Base-by-base conservation (phyloP, 2,888 invertebrate genomes). In the Orchesella flavescens region DNA sequence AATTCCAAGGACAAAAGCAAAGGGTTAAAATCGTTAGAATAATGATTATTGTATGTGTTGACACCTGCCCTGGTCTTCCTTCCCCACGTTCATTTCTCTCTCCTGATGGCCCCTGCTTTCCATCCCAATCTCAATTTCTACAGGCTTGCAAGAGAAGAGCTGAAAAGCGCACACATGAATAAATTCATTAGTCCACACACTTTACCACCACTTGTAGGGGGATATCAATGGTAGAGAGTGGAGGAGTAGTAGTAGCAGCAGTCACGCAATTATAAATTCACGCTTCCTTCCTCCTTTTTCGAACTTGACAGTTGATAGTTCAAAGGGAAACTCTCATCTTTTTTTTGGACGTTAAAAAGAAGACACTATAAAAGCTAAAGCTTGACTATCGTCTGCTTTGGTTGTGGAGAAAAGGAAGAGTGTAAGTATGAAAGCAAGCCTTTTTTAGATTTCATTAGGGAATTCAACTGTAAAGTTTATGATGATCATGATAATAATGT, bases 231-330 rank as follows among this genome's bases (percentile, higher is more conserved):
- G 34, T 34, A 34, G 2, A 34, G n/a, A n/a, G n/a, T n/a, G n/a
- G 34, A 2, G 66, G 12, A 9, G 71, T 57, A 71, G 55, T 57
- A 34, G 19, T 55, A 57, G 17, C n/a, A 71, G 34, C 59, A 59
- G 23, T 68, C 53, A 55, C 55, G 76, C 66, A 76, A 76, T 76
- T 76, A 66, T 66, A 76, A 76, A 76, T 76, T 76, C 66, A 76
- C 66, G 66, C 76, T 76, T 66, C 34, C 68, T 77, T 77, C 77
- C 68, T 69, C 21, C 59, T 61, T 15, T 49, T 69, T 24, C 53
- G 19, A 46, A 68, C 49, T 49, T 49, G 49, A 49, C 49, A 49
- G 49, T 49, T 49, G 43, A 13, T 43, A 65, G 21, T 43, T 43
- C 43, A 65, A 23, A 34, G n/a, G 44, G 1, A n/a, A 68, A 15